These are phyloP conservation scores for Oscheius myriophilus DNA, from an alignment of 2,888 invertebrate species.

Conservation along the genomic window DNA sequence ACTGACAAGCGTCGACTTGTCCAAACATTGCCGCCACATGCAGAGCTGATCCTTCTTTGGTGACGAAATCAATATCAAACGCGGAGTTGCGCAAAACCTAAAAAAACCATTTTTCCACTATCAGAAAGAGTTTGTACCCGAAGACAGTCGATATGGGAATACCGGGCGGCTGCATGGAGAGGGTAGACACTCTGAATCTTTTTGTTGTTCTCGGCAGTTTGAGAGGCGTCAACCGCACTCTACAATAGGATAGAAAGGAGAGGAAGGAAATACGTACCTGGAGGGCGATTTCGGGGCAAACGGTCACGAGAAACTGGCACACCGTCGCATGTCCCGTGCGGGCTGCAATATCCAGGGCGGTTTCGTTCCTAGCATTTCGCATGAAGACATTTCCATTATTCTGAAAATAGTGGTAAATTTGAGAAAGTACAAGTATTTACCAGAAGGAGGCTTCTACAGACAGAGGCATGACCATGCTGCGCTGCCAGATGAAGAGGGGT, in stretches of 20 bases:
- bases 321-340: constrained; percentile 75
- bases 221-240: constrained; percentile 46
- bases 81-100: constrained; percentile 77
- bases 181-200: constrained; percentile 74
- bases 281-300: constrained; percentile 59
- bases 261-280: constrained; percentile 27
- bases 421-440: constrained; percentile 72
- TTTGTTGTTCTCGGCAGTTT: constrained; percentile 40
- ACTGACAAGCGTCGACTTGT: constrained; percentile 64
- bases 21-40: constrained; percentile 70
- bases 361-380: constrained; percentile 78
- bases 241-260: constrained; percentile 17
- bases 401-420: no score
- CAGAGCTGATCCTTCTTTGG: constrained; percentile 70
- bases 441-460: constrained; percentile 79
- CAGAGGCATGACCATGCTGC: constrained; percentile 79
- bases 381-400: constrained; percentile 58
- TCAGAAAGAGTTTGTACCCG: constrained; percentile 20
- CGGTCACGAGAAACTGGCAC: constrained; percentile 47
- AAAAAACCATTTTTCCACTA: not conserved
- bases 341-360: constrained; percentile 91
- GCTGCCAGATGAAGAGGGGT: constrained; percentile 83
- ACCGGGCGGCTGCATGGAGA: constrained; percentile 81
- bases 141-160: constrained; percentile 77
- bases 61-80: constrained; percentile 77